A percentile compares a stretch with the other conserved stretches of the same genome.
Conservation (phyloP, 2,113 vertebrate species). For the Forbesichthys papilliferus region DNA sequence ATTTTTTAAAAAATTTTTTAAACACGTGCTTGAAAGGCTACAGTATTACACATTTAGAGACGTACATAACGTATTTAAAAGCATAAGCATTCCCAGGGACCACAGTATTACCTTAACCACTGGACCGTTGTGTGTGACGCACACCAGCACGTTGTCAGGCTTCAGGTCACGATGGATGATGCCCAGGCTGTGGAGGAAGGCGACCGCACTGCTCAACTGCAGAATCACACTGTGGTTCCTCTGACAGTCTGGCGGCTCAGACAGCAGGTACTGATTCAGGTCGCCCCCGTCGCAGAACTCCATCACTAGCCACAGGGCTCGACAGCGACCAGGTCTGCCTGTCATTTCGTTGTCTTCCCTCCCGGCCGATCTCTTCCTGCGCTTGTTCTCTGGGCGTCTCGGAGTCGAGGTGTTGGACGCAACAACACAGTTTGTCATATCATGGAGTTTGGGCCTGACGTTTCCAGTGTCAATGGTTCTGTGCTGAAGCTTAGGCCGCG, state of each 20-base stretch:
- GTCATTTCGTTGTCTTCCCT: conserved; percentile 77
- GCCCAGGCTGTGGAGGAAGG: conserved; percentile 90
- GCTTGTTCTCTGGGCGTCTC: conserved; percentile 32
- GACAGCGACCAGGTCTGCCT: conserved; percentile 66
- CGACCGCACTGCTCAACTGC: conserved; percentile 90
- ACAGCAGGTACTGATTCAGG: conserved; percentile 91
- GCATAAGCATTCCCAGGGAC: not conserved
- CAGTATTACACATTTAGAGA: no score
- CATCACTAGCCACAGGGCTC: conserved; percentile 95
- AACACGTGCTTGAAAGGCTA: no score
- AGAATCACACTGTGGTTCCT: conserved; percentile 86
- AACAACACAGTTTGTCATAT: not conserved
- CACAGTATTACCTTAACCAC: conserved; percentile 80
- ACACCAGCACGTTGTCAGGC: conserved; percentile 94
- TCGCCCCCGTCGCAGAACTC: conserved; percentile 96
- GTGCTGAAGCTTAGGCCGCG: conserved; percentile 11
- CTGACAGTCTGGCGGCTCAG: conserved; percentile 80
- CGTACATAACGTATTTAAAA: not conserved
- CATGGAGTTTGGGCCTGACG: not conserved
- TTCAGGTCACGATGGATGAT: conserved; percentile 95
- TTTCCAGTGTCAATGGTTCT: conserved; percentile 8
- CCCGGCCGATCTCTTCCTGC: conserved; percentile 66
- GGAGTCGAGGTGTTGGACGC: conserved; percentile 35
- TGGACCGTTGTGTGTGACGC: conserved; percentile 80
- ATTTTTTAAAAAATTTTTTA: no score